phyloP scores from a whole-genome alignment of 2,888 invertebrate species.

The Drosophila testacea region DNA sequence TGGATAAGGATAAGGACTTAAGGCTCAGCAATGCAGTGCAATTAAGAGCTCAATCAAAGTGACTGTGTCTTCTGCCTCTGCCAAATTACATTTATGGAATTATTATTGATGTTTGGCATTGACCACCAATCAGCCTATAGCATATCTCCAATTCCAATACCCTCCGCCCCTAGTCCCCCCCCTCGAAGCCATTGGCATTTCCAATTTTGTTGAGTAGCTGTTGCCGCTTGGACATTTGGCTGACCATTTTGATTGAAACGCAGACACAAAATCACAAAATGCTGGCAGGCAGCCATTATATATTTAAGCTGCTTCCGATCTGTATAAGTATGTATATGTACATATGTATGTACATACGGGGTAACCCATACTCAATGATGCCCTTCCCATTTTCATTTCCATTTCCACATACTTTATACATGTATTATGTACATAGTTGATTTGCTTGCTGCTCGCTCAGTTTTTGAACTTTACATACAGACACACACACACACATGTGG shows the following conservation, averaged over 20 bases:
- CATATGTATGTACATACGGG: not conserved
- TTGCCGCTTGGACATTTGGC: conserved; percentile 60
- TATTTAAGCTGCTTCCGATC: conserved; percentile 73
- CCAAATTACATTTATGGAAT: conserved; percentile 79
- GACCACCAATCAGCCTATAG: conserved; percentile 67
- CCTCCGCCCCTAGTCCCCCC: conserved; percentile 10
- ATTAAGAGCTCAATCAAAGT: conserved; percentile 80
- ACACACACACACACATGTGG: conserved; percentile 20
- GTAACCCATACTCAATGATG: conserved; percentile 10
- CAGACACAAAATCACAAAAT: conserved; percentile 72
- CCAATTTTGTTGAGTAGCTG: conserved; percentile 77
- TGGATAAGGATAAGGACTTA: conserved; percentile 35
- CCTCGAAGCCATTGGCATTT: conserved; percentile 58
- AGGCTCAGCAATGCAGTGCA: conserved; percentile 72
- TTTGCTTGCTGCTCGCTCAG: conserved; percentile 68
- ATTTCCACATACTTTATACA: conserved; percentile 66
- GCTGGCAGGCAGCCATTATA: conserved; percentile 77
- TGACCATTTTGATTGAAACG: conserved; percentile 70
- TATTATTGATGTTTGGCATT: conserved; percentile 78
- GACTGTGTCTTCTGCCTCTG: conserved; percentile 53
- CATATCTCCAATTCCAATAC: conserved; percentile 27
- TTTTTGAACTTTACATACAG: conserved; percentile 47
- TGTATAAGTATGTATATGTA: conserved; percentile 25
- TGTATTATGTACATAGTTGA: conserved; percentile 80
- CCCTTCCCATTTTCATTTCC: not conserved